Evolutionary conservation across 2,888 invertebrate species (phyloP).

Genomic region (Branchinecta sandiegonensis): DNA sequence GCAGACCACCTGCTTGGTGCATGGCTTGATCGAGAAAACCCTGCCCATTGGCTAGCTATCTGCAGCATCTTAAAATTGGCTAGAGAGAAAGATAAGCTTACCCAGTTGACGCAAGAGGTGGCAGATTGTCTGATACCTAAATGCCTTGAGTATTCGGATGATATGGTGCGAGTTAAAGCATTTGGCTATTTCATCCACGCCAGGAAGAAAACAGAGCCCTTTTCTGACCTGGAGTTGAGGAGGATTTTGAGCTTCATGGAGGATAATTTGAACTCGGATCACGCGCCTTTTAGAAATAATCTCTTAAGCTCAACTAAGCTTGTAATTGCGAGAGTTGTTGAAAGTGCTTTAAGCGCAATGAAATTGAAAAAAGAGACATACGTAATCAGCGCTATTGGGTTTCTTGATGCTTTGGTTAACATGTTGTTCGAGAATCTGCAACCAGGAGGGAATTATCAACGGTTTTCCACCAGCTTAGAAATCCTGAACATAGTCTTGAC

Average conservation of each 20-base stretch:
- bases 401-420: neutral
- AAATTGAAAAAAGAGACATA: neutral
- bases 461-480: neutral
- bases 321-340: neutral
- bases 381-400: neutral
- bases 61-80: slow-evolving; percentile 2
- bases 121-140: neutral
- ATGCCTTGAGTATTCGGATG: slow-evolving; percentile 9
- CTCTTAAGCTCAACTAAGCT: neutral
- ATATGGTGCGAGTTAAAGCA: slow-evolving; percentile 4
- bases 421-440: neutral
- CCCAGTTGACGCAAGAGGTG: neutral
- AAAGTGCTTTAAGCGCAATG: slow-evolving; percentile 5
- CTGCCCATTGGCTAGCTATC: neutral
- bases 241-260: neutral
- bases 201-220: neutral
- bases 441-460: neutral
- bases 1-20: neutral
- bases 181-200: neutral
- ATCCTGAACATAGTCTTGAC: neutral
- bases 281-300: neutral
- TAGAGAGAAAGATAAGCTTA: neutral
- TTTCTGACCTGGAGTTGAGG: neutral
- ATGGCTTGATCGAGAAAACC: neutral
- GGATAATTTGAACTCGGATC: slow-evolving; percentile 6